Evolutionary conservation across 2,113 vertebrate genomes (phyloP).

Genomic region (Nesogale talazaci): DNA sequence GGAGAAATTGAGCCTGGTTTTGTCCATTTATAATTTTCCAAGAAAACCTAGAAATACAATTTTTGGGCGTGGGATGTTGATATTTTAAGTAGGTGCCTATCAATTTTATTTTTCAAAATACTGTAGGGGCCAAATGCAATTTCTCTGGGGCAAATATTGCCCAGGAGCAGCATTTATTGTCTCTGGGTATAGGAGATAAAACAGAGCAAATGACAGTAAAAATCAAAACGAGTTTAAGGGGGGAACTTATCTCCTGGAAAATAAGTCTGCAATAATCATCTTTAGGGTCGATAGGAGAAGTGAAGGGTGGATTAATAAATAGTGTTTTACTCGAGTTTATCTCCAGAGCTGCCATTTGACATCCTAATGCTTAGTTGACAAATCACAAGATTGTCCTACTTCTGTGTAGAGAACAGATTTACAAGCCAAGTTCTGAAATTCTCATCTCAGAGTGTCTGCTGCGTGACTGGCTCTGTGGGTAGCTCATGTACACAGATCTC

Average conservation of each 20-base stretch:
- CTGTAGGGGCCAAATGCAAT: conserved; percentile 21
- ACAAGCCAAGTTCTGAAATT: conserved; percentile 53
- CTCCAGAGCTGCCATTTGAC: conserved; percentile 62
- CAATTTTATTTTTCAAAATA: conserved; percentile 26
- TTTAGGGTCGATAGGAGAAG: conserved; percentile 64
- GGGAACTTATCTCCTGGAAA: conserved; percentile 66
- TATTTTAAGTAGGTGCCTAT: conserved; percentile 32
- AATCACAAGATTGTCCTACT: conserved; percentile 44
- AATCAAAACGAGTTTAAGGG: conserved; percentile 44
- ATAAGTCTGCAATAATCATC: conserved; percentile 63
- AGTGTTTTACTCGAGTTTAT: conserved; percentile 53
- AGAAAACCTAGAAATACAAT: conserved; percentile 39
- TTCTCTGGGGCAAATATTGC: conserved; percentile 11
- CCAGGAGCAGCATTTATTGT: background rate
- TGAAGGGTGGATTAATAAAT: conserved; percentile 68
- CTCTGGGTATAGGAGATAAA: conserved; percentile 53
- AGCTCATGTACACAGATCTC: background rate
- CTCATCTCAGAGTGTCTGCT: conserved; percentile 42
- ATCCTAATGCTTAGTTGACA: conserved; percentile 58
- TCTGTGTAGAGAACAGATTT: conserved; percentile 56
- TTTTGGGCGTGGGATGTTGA: background rate
- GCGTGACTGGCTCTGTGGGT: background rate
- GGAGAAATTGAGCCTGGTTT: background rate
- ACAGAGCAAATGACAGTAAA: conserved; percentile 62
- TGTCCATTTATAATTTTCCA: background rate